phyloP scores from a whole-genome alignment of 1,140 invertebrate genomes.

The Drosophila pandora region DNA sequence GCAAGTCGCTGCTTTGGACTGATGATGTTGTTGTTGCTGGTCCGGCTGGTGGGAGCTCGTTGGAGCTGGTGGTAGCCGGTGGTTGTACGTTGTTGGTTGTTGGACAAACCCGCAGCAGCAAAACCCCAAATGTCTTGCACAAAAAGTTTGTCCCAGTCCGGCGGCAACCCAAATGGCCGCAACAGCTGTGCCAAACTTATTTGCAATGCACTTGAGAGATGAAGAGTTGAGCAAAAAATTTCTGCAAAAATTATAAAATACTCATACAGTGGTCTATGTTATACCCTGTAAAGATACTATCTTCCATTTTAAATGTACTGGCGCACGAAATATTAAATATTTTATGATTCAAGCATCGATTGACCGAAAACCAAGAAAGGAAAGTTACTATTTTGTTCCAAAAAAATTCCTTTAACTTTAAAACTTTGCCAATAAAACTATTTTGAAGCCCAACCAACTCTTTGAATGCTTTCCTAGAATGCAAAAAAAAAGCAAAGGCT shows the following conservation, averaged over 20 bases:
- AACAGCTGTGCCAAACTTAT: constrained; percentile 66
- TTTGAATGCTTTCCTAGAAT: constrained; percentile 9
- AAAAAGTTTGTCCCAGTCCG: constrained; percentile 60
- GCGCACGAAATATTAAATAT: no score
- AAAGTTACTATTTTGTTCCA: neutral
- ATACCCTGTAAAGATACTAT: constrained; percentile 7
- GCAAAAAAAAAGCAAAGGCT: constrained; percentile 29
- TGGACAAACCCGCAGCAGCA: constrained; percentile 58
- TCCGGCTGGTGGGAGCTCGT: neutral
- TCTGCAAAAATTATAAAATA: neutral
- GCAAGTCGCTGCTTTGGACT: constrained; percentile 16
- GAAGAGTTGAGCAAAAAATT: constrained; percentile 9
- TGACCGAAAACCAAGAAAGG: no score
- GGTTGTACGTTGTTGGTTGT: constrained; percentile 25
- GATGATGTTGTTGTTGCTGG: constrained; percentile 1
- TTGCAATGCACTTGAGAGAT: constrained; percentile 47
- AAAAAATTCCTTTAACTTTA: neutral
- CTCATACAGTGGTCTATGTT: neutral
- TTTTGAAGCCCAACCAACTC: constrained; percentile 4
- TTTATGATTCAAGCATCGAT: no score
- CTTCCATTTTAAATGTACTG: neutral
- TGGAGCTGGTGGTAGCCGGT: constrained; percentile 31
- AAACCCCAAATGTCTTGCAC: constrained; percentile 65
- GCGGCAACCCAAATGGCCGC: constrained; percentile 43
- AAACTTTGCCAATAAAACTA: neutral